These are phyloP conservation scores for Diglossa cyanea DNA, from an alignment of 2,797 vertebrate genomes.

Conservation along the genomic window DNA sequence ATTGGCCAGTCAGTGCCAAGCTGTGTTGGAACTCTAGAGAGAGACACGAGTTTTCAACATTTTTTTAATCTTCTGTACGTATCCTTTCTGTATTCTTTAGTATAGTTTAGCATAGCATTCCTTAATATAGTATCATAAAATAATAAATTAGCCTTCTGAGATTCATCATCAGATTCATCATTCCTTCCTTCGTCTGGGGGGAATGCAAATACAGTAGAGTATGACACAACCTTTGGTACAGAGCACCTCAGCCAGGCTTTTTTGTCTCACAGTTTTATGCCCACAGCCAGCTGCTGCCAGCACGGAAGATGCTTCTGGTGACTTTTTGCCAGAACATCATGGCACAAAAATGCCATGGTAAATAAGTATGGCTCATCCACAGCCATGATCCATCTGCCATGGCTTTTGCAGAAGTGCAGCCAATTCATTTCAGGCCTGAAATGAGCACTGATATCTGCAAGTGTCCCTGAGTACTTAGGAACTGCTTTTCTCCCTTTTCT, in stretches of 20 bases:
- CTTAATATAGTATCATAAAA: no score
- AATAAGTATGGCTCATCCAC: background rate
- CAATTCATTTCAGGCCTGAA: background rate
- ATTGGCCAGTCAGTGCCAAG: no score
- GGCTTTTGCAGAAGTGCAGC: background rate
- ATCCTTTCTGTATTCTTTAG: no score
- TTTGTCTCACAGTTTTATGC: background rate
- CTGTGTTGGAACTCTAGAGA: no score
- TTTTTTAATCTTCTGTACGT: no score
- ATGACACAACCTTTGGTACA: background rate
- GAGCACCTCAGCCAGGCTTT: fast-evolving
- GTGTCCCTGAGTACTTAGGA: background rate
- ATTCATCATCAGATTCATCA: no score
- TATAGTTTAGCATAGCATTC: no score
- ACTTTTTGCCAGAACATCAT: background rate
- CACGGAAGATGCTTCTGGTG: background rate
- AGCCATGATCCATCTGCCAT: background rate
- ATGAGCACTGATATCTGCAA: fast-evolving
- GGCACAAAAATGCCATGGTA: background rate
- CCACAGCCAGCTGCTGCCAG: background rate
- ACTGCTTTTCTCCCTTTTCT: background rate
- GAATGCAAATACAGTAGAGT: no score
- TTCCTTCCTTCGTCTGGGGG: no score
- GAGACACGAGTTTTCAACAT: no score
- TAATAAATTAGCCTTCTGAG: no score